A percentile compares a stretch with the other conserved stretches of the same genome.
These are phyloP conservation scores for Ailurus styani DNA, from an alignment of 2,113 vertebrate genomes.

Conservation along the genomic window DNA sequence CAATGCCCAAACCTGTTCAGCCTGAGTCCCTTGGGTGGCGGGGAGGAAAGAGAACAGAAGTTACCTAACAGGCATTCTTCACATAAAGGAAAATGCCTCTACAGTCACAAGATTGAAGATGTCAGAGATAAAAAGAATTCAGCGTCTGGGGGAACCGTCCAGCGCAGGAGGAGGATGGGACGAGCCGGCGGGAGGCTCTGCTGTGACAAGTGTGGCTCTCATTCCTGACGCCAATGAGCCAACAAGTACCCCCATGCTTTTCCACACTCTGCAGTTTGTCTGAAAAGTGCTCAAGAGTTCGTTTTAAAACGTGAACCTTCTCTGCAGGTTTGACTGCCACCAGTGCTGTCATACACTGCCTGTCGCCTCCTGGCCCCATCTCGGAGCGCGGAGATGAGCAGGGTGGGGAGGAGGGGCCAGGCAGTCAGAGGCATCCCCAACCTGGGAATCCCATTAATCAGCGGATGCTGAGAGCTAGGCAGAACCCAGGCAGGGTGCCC, in stretches of 20 bases:
- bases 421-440: conserved; percentile 67
- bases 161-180: background rate
- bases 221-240: background rate
- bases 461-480: conserved; percentile 55
- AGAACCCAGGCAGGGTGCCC: conserved; percentile 46
- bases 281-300: background rate
- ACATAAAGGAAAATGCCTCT: background rate
- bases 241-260: background rate
- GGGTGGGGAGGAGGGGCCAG: conserved; percentile 53
- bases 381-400: conserved; percentile 3
- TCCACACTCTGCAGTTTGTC: background rate
- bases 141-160: background rate
- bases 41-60: conserved; percentile 1
- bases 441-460: conserved; percentile 69
- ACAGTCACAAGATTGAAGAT: conserved; percentile 30
- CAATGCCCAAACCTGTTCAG: background rate
- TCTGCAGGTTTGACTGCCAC: background rate
- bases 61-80: background rate
- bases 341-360: background rate
- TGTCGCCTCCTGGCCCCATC: background rate
- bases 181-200: background rate
- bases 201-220: background rate
- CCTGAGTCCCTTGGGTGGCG: background rate
- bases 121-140: background rate
- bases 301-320: background rate